Evolutionary conservation across 2,797 vertebrate species (phyloP).

Genomic region (Cossypha polioptera): DNA sequence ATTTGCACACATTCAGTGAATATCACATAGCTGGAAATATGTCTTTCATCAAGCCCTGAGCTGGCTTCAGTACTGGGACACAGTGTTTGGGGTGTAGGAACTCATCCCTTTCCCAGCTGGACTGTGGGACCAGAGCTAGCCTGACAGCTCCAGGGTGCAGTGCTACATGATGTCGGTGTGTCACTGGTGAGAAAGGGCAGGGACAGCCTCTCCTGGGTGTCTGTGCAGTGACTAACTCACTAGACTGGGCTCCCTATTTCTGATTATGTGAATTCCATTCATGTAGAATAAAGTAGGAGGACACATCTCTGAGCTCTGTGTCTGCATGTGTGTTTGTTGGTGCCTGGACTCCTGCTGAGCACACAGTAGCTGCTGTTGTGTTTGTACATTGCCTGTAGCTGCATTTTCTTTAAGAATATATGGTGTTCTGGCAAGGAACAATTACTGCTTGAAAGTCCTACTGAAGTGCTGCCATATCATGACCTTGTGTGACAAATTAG

Average conservation of each 20-base stretch:
- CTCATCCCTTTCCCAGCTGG: accelerated
- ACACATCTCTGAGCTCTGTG: not conserved
- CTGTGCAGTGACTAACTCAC: not conserved
- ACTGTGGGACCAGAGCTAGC: not conserved
- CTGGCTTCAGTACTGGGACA: not conserved
- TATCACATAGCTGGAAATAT: not conserved
- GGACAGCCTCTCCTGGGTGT: not conserved
- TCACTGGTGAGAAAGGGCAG: not conserved
- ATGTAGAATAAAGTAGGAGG: not conserved
- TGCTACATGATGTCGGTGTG: accelerated
- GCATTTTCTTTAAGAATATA: not conserved
- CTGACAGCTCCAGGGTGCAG: accelerated
- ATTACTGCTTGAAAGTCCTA: not conserved
- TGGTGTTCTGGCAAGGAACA: not conserved
- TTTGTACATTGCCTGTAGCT: not conserved
- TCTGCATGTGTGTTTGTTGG: not conserved
- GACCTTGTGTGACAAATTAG: not conserved
- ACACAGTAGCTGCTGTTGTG: not conserved
- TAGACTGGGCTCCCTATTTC: not conserved
- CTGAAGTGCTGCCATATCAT: not conserved
- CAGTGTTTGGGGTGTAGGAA: accelerated
- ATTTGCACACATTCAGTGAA: not conserved
- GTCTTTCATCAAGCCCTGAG: not conserved
- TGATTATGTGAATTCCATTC: not conserved
- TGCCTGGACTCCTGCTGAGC: not conserved